Percentiles rank a stretch among this genome's conserved stretches.
Conservation (phyloP, 2,888 invertebrate species). For the Lissonota sp. region DNA sequence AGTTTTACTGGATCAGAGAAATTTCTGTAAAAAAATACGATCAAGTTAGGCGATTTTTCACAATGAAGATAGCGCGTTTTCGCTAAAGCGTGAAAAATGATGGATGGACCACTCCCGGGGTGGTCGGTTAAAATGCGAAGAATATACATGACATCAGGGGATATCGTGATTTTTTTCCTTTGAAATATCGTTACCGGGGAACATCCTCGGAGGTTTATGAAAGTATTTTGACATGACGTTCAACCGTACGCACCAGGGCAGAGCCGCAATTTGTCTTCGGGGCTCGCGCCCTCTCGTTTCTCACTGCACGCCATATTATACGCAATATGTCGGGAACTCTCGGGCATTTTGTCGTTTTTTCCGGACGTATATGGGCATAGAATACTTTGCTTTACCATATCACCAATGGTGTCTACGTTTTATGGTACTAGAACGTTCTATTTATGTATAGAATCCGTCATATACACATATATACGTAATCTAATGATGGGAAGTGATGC, state of each 20-base stretch:
- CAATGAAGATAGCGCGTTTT: too few relatives aligned
- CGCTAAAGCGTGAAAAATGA: too few relatives aligned
- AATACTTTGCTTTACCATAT: slow-evolving; percentile 14
- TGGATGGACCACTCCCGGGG: too few relatives aligned
- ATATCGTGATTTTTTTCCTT: not conserved
- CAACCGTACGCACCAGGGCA: slow-evolving; percentile 59
- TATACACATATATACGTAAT: not conserved
- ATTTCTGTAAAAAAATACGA: too few relatives aligned
- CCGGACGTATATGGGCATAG: slow-evolving; percentile 1
- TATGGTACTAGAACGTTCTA: not conserved
- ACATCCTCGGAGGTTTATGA: slow-evolving; percentile 33
- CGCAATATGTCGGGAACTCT: slow-evolving; percentile 71
- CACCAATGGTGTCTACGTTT: slow-evolving; percentile 13
- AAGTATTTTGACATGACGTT: slow-evolving; percentile 4
- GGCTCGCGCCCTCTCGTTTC: slow-evolving; percentile 59
- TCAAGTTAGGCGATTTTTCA: too few relatives aligned
- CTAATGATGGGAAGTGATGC: slow-evolving; percentile 13
- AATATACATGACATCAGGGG: slow-evolving; percentile 6
- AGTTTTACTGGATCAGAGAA: too few relatives aligned
- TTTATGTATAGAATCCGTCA: not conserved
- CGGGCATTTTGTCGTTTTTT: slow-evolving; percentile 63
- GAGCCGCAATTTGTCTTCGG: slow-evolving; percentile 69
- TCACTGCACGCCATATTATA: slow-evolving; percentile 62
- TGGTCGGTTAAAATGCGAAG: not conserved
- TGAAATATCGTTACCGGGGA: not conserved